phyloP scores from a whole-genome alignment of 1,140 invertebrate species.

The Anagrus nilaparvatae region DNA sequence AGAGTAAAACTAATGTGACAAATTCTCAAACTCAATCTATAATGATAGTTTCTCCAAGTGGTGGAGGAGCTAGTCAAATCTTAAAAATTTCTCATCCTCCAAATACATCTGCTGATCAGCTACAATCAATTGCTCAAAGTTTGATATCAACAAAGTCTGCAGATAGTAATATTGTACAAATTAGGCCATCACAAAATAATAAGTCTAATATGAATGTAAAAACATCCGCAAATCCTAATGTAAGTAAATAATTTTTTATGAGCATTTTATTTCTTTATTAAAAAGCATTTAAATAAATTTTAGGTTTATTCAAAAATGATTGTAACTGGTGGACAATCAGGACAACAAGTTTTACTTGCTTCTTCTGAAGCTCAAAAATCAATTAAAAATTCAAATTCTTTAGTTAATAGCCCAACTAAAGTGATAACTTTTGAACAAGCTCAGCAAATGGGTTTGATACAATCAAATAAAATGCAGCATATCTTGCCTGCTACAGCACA shows the following conservation, averaged over 20 bases:
- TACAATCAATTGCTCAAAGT: slow-evolving; percentile 38
- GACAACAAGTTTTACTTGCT: slow-evolving; percentile 34
- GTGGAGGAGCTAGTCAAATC: slow-evolving; percentile 37
- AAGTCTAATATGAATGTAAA: slow-evolving; percentile 19
- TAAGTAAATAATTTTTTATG: slow-evolving; percentile 17
- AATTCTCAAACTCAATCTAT: slow-evolving; percentile 37
- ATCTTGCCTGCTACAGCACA: slow-evolving; percentile 39
- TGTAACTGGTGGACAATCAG: slow-evolving; percentile 41
- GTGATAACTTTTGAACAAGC: slow-evolving; percentile 59
- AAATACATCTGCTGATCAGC: slow-evolving; percentile 32
- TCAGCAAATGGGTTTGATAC: slow-evolving; percentile 54
- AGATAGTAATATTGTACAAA: slow-evolving; percentile 39
- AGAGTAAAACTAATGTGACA: slow-evolving; percentile 32
- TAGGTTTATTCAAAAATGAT: slow-evolving; percentile 51
- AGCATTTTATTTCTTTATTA: neutral
- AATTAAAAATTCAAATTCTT: slow-evolving; percentile 25
- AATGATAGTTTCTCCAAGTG: slow-evolving; percentile 39
- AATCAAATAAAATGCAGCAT: slow-evolving; percentile 44
- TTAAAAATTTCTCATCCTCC: slow-evolving; percentile 41
- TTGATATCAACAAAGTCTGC: slow-evolving; percentile 38
- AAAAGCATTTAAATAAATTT: neutral
- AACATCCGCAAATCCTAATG: slow-evolving; percentile 32
- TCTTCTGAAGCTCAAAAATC: slow-evolving; percentile 31
- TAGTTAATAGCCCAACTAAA: slow-evolving; percentile 48
- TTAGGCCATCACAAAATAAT: slow-evolving; percentile 27